These are phyloP conservation scores for Boloria selene DNA, from an alignment of 2,888 invertebrate species.

Conservation along the genomic window DNA sequence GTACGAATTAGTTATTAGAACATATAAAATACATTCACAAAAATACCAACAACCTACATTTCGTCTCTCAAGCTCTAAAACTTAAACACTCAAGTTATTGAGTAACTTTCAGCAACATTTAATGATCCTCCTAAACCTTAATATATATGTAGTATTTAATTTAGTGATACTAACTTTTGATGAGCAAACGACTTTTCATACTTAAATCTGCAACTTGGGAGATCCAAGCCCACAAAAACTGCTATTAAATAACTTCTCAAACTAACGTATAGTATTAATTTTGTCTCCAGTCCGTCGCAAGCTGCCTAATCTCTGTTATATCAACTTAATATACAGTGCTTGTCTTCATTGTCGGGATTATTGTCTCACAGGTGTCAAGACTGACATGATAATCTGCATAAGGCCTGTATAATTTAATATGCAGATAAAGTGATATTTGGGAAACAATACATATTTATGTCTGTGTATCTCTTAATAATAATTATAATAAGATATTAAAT, in stretches of 20 bases:
- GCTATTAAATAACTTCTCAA: not conserved
- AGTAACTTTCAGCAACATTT: no score
- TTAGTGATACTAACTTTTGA: no score
- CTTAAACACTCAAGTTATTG: no score
- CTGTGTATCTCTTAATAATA: not conserved
- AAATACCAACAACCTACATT: no score
- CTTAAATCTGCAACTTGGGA: no score
- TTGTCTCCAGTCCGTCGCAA: slow-evolving; percentile 28
- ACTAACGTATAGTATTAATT: slow-evolving; percentile 28
- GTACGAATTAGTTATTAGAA: no score
- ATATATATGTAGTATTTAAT: no score
- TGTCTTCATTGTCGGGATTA: slow-evolving; percentile 52
- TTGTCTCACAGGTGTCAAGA: slow-evolving; percentile 47
- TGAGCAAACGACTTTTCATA: no score
- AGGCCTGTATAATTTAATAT: slow-evolving; percentile 40
- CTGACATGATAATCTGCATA: slow-evolving; percentile 47
- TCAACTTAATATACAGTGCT: slow-evolving; percentile 51
- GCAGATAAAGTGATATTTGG: slow-evolving; percentile 33
- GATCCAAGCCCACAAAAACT: no score
- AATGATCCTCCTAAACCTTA: no score
- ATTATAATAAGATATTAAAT: not conserved
- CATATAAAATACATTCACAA: no score
- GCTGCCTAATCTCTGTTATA: slow-evolving; percentile 51
- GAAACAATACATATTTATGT: slow-evolving; percentile 16
- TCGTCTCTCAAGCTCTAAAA: no score